phyloP scores from a whole-genome alignment of 2,888 invertebrate species.

The Tipula helvola region DNA sequence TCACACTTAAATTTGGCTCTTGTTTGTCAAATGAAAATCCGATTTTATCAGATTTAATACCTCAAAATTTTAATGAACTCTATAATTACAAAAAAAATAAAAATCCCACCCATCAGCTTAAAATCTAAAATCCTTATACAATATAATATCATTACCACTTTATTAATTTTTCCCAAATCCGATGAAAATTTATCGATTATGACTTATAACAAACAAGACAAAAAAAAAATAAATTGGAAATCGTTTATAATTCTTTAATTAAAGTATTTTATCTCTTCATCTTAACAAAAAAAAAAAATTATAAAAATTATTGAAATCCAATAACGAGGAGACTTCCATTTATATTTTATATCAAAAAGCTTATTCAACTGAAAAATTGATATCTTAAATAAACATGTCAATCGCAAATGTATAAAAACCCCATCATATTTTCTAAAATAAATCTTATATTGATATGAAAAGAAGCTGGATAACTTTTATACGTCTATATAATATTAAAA shows the following conservation, averaged over 20 bases:
- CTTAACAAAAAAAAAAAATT: neutral
- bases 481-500: neutral
- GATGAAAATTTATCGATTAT: neutral
- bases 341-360: neutral
- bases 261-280: neutral
- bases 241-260: neutral
- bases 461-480: neutral
- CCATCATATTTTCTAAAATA: neutral
- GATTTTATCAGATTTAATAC: neutral
- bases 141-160: neutral
- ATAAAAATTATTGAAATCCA: neutral
- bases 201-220: neutral
- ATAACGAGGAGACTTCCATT: neutral
- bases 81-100: neutral
- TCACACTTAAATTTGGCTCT: too few species aligned
- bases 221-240: neutral
- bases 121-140: neutral
- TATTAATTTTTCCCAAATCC: neutral
- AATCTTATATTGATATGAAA: neutral
- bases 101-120: neutral
- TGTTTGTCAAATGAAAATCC: too few species aligned
- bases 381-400: constrained; percentile 4
- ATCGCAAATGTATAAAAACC: neutral
- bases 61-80: neutral
- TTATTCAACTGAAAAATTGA: neutral